These are phyloP conservation scores for Liopterus haemorrhoidalis DNA, from an alignment of 2,888 invertebrate species.

Conservation along the genomic window DNA sequence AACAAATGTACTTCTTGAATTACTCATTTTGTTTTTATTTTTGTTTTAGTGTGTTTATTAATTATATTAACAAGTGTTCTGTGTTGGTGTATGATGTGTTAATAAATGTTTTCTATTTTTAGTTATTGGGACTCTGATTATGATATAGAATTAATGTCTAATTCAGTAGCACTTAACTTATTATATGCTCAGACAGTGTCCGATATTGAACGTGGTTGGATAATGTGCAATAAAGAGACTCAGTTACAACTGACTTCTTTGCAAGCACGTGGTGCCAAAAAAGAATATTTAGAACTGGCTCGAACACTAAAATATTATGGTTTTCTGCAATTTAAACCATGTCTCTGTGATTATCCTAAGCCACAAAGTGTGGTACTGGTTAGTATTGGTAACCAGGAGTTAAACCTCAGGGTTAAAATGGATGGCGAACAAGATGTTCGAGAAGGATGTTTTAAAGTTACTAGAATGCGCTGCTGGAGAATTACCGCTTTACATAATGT, in stretches of 20 bases:
- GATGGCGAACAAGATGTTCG: conserved; percentile 55
- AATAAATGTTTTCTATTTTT: conserved; percentile 29
- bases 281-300: conserved; percentile 83
- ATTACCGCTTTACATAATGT: conserved; percentile 79
- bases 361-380: conserved; percentile 63
- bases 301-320: conserved; percentile 84
- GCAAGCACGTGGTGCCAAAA: conserved; percentile 72
- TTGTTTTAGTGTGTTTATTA: no score
- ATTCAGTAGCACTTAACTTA: conserved; percentile 77
- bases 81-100: no score
- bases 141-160: conserved; percentile 75
- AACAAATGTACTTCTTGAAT: no score
- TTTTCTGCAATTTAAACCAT: conserved; percentile 72
- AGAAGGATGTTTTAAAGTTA: conserved; percentile 87
- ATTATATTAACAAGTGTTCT: no score
- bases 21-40: no score
- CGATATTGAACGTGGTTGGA: conserved; percentile 85
- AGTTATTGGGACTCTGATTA: conserved; percentile 86
- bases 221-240: conserved; percentile 63
- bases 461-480: conserved; percentile 95
- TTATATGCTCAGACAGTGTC: conserved; percentile 81
- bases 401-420: conserved; percentile 60
- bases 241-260: conserved; percentile 60
- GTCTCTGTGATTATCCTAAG: conserved; percentile 71
- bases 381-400: conserved; percentile 79